A percentile compares a stretch with the other conserved stretches of the same genome.
These are phyloP conservation scores for Thamnophis sirtalis DNA, from an alignment of 2,113 vertebrate species.

Conservation along the genomic window DNA sequence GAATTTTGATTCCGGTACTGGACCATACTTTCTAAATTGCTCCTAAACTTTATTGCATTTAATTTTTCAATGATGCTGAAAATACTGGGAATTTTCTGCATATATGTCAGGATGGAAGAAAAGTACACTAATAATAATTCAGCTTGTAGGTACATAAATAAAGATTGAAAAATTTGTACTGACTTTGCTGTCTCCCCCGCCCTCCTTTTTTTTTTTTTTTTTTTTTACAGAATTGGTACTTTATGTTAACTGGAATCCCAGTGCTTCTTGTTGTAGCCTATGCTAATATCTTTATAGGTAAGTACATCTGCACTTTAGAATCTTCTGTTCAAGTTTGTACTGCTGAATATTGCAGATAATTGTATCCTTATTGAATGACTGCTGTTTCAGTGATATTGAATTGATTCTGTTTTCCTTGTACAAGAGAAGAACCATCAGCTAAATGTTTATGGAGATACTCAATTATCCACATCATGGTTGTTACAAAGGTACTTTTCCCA, in stretches of 20 bases:
- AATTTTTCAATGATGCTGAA: neutral
- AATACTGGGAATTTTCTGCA: neutral
- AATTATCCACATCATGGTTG: neutral
- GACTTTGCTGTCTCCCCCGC: slow-evolving; percentile 4
- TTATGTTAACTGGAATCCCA: slow-evolving; percentile 84
- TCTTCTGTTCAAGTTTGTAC: neutral
- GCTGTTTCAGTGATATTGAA: neutral
- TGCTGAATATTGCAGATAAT: neutral
- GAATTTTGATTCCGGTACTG: neutral
- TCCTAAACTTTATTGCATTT: neutral
- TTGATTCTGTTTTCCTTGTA: neutral
- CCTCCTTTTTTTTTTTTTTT: neutral
- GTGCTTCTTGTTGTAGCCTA: slow-evolving; percentile 68
- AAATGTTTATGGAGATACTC: neutral
- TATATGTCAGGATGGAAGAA: neutral
- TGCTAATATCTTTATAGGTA: slow-evolving; percentile 89
- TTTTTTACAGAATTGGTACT: slow-evolving; percentile 75
- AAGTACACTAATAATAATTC: neutral
- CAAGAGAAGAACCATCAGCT: rapidly evolving
- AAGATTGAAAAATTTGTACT: neutral
- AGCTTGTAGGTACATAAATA: neutral
- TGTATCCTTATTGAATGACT: neutral
- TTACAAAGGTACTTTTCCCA: neutral
- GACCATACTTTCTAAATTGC: neutral
- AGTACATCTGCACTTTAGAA: slow-evolving; percentile 51